These are phyloP conservation scores for Ernsta delagoae DNA, from an alignment of 2,888 invertebrate genomes.

Conservation along the genomic window DNA sequence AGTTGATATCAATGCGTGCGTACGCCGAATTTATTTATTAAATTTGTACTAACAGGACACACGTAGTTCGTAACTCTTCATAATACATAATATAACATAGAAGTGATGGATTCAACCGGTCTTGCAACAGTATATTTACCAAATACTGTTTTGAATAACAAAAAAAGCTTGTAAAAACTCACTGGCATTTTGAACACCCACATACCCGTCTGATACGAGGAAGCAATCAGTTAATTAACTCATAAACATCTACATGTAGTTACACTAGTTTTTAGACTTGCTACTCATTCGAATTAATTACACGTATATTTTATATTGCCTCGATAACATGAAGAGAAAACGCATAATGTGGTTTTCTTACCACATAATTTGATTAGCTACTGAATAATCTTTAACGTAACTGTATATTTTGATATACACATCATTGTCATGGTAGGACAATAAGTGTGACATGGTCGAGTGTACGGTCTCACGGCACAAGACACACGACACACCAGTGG, in stretches of 20 bases:
- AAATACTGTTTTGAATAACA: not conserved
- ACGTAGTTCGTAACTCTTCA: not conserved
- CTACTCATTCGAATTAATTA: slow-evolving; percentile 13
- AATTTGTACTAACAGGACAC: not conserved
- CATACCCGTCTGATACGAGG: not conserved
- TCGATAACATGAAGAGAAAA: slow-evolving; percentile 10
- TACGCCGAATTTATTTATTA: not conserved
- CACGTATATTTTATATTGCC: not conserved
- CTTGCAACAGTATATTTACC: slow-evolving; percentile 1
- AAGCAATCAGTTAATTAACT: slow-evolving; percentile 10
- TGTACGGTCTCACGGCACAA: not conserved
- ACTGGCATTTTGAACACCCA: slow-evolving; percentile 3
- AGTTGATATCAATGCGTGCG: not conserved
- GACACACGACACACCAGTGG: slow-evolving; percentile 6
- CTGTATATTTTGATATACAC: not conserved
- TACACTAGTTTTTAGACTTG: slow-evolving; percentile 1
- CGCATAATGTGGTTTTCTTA: not conserved
- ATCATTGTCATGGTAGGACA: not conserved
- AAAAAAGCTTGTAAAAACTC: not conserved
- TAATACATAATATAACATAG: too few relatives aligned
- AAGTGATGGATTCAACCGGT: not conserved
- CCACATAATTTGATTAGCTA: not conserved
- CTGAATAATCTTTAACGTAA: not conserved
- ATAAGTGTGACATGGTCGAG: not conserved
- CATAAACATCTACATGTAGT: slow-evolving; percentile 5